Evolutionary conservation across 2,113 vertebrate species (phyloP).

Genomic region (Pycnonotus jocosus): DNA sequence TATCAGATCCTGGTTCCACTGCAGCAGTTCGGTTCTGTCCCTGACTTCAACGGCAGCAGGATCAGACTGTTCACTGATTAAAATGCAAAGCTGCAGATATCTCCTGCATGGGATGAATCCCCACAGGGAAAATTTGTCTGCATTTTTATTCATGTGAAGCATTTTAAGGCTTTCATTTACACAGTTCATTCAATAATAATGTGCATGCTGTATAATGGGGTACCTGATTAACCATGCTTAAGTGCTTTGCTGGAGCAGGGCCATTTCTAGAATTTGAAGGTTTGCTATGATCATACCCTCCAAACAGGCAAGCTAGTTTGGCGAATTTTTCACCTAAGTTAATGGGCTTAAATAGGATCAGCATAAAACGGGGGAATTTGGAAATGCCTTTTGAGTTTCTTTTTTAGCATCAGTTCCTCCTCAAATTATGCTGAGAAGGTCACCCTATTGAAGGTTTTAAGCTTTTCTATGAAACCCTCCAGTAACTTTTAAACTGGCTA

Average conservation of each 20-base stretch:
- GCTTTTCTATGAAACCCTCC: neutral
- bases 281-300: neutral
- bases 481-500: neutral
- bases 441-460: neutral
- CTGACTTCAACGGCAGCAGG: neutral
- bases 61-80: neutral
- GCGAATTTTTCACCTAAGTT: conserved; percentile 21
- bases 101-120: conserved; percentile 44
- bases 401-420: neutral
- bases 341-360: neutral
- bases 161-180: conserved; percentile 53
- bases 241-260: conserved; percentile 49
- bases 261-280: conserved; percentile 43
- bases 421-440: neutral
- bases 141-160: conserved; percentile 50
- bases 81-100: conserved; percentile 43
- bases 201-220: conserved; percentile 29
- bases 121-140: conserved; percentile 46
- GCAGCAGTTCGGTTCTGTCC: neutral
- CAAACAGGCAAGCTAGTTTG: conserved; percentile 11
- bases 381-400: neutral
- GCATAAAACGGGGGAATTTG: neutral
- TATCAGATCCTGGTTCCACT: neutral
- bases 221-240: conserved; percentile 49
- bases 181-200: conserved; percentile 35